Evolutionary conservation across 92 coral and sea anemone species (phyloP).

Genomic region (Bergia puertoricense): DNA sequence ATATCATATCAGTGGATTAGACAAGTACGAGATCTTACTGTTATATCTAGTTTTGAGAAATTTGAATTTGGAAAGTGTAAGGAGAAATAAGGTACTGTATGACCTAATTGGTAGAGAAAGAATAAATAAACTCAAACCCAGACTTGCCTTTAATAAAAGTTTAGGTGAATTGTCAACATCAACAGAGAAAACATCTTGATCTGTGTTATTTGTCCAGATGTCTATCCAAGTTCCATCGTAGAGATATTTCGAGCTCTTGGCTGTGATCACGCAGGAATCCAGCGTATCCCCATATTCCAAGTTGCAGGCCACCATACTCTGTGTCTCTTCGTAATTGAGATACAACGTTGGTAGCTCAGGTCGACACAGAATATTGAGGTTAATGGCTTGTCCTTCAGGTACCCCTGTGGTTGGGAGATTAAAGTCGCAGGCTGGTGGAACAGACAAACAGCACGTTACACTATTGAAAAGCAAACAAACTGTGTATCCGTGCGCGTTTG

Average conservation of each 20-base stretch:
- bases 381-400: not conserved
- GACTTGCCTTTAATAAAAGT: constrained; percentile 5
- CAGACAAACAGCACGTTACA: no score
- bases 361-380: constrained; percentile 2
- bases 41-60: not conserved
- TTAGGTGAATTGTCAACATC: not conserved
- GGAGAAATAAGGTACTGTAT: no score
- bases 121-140: not conserved
- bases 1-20: no score
- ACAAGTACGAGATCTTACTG: no score
- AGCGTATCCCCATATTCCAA: not conserved
- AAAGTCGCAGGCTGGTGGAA: constrained; percentile 12
- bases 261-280: not conserved
- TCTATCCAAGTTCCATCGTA: constrained; percentile 5
- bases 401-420: constrained; percentile 26
- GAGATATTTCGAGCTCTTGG: constrained; percentile 19
- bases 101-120: not conserved
- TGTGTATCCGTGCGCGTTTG: no score
- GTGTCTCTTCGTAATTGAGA: constrained; percentile 12
- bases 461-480: no score
- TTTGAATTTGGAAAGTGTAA: not conserved
- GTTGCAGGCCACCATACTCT: constrained; percentile 11
- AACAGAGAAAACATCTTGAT: constrained; percentile 16
- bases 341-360: constrained; percentile 20
- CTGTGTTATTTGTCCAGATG: constrained; percentile 6